Percentiles rank a stretch among this genome's conserved stretches.
Conservation (phyloP, 1,140 invertebrate genomes). For the Hyphantria cunea region DNA sequence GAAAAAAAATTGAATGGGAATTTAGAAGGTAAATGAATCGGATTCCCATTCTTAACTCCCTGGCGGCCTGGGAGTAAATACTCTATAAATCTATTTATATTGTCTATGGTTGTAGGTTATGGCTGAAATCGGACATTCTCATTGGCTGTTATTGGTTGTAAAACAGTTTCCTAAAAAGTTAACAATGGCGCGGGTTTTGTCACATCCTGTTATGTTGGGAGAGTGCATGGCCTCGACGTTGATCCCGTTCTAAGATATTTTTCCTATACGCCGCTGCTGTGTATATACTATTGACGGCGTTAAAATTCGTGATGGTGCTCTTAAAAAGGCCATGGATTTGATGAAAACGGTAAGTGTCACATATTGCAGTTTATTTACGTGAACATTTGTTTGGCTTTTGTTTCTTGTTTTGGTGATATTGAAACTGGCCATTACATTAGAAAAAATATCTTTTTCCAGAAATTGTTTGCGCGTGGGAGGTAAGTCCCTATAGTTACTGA, state of each 20-base stretch:
- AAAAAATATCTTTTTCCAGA: constrained; percentile 82
- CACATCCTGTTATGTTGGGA: constrained; percentile 79
- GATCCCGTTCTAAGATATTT: constrained; percentile 74
- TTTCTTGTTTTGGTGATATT: constrained; percentile 82
- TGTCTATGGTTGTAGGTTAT: constrained; percentile 43
- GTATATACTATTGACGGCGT: constrained; percentile 68
- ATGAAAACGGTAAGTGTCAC: constrained; percentile 79
- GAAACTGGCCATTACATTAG: constrained; percentile 82
- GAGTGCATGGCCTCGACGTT: constrained; percentile 77
- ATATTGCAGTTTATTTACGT: constrained; percentile 57
- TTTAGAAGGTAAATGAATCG: too few species aligned
- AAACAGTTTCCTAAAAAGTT: constrained; percentile 40
- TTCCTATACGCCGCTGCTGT: constrained; percentile 64
- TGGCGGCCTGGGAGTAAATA: too few species aligned
- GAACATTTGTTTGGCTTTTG: constrained; percentile 80
- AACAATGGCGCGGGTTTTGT: constrained; percentile 78
- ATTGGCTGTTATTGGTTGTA: constrained; percentile 65
- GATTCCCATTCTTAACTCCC: too few species aligned
- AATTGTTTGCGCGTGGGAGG: constrained; percentile 79
- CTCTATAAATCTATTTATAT: too few species aligned
- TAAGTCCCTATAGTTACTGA: constrained; percentile 75
- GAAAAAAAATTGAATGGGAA: too few species aligned
- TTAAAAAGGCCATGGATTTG: constrained; percentile 81
- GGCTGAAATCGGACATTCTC: constrained; percentile 35
- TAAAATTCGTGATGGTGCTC: constrained; percentile 81